phyloP scores from a whole-genome alignment of 2,888 invertebrate genomes.

The Drosophila aldrichi region DNA sequence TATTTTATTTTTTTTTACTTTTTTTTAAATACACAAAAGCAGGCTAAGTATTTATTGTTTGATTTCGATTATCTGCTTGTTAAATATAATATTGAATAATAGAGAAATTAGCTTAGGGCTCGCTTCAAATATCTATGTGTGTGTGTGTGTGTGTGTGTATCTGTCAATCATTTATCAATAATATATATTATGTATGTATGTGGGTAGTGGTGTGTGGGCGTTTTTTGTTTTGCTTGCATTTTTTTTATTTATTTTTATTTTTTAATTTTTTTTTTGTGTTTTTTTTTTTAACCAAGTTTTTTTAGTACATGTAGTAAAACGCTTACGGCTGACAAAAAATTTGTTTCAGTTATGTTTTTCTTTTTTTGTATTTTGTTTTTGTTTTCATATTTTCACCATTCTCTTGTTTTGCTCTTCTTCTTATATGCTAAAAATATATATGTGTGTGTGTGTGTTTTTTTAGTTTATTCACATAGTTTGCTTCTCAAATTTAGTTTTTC shows the following conservation, averaged over 20 bases:
- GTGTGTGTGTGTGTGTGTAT: constrained; percentile 21
- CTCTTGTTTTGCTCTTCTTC: constrained; percentile 8
- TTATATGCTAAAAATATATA: constrained; percentile 57
- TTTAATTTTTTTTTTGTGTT: constrained; percentile 9
- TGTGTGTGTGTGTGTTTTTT: background rate
- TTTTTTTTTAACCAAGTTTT: constrained; percentile 16
- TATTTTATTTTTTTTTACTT: background rate
- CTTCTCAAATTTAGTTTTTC: constrained; percentile 18
- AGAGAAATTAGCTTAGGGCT: constrained; percentile 25
- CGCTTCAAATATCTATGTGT: constrained; percentile 25
- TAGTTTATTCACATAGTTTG: constrained; percentile 25
- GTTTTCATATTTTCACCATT: constrained; percentile 12
- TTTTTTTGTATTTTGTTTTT: constrained; percentile 30
- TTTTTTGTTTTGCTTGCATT: constrained; percentile 23
- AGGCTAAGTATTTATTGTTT: constrained; percentile 2
- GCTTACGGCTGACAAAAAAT: constrained; percentile 46
- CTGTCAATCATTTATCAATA: constrained; percentile 6
- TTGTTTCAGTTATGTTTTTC: constrained; percentile 38
- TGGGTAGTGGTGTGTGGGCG: constrained; percentile 23
- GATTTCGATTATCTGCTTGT: constrained; percentile 6
- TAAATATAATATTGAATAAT: constrained; percentile 34
- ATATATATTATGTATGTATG: constrained; percentile 28
- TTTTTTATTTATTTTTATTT: constrained; percentile 1
- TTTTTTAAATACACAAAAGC: constrained; percentile 22
- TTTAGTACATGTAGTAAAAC: constrained; percentile 50